Evolutionary conservation across 1,140 invertebrate species (phyloP), one percentile per base, ranked within the genome.

Genomic region (Megalonaias nervosa): DNA sequence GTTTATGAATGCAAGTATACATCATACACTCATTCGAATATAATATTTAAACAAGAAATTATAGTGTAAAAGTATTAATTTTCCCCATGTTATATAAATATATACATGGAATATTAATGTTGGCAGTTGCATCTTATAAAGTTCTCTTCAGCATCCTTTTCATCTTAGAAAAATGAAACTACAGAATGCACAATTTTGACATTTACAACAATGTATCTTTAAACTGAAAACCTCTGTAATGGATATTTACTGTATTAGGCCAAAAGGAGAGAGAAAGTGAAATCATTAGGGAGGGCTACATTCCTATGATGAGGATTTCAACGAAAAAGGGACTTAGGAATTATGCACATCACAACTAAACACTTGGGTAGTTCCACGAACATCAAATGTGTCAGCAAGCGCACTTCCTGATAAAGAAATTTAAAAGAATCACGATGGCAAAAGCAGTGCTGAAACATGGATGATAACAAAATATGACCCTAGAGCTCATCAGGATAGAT

Each of bases 401-500:
- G 19, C 23, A 1, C 16, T 56, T 19, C n/a, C n/a, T 59, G 69
- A 71, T 21, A 3, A 59, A 11, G 5, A 71, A 58, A 58, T 71
- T 13, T 5, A 58, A 17, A 59, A 26, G 59, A 21, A 13, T 14
- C 16, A 57, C 12, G 9, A 57, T 16, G 69, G 55, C 16, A 71
- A 71, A 58, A 21, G 11, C 21, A 19, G 9, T 16, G 56, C 12
- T 19, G 19, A 59, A 58, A n/a, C 12, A 58, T 11, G 1, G 9
- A 60, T 23, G 19, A 13, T 58, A 16, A 71, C 31, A 17, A n/a
- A 3, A 3, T 59, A 67, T 59, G 56, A 71, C 59, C 69, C 55
- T 15, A 55, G 56, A 21, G 69, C 69, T 26, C 69, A 55, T n/a
- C 69, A 59, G 31, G 69, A 71, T 56, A 4, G 69, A 12, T 38